Evolutionary conservation across 2,888 invertebrate genomes (phyloP).

Genomic region (Dasysyrphus tricinctus): DNA sequence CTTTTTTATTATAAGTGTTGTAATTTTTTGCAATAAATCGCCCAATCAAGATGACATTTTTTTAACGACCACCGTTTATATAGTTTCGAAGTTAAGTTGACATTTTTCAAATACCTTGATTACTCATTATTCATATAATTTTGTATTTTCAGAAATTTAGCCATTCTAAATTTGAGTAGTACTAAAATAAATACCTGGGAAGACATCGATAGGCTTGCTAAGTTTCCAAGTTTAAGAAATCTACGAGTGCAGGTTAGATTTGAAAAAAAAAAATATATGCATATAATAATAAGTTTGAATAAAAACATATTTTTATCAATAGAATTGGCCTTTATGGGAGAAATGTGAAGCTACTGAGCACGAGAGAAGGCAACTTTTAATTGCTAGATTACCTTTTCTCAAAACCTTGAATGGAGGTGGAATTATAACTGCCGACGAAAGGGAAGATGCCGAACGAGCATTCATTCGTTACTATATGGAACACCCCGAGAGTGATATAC

Average conservation of each 20-base stretch:
- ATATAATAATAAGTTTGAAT: background rate
- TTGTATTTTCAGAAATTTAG: constrained; percentile 84
- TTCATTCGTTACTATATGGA: constrained; percentile 97
- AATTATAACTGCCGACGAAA: constrained; percentile 91
- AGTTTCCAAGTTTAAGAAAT: constrained; percentile 92
- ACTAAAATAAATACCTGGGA: constrained; percentile 93
- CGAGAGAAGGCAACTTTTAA: constrained; percentile 92
- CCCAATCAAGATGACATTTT: too few relatives aligned
- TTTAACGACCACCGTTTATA: too few relatives aligned
- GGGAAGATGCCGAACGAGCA: constrained; percentile 96
- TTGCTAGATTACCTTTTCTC: constrained; percentile 94
- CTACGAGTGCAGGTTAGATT: constrained; percentile 89
- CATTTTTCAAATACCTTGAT: too few relatives aligned
- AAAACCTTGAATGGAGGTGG: constrained; percentile 95
- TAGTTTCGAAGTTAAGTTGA: background rate
- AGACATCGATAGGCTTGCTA: constrained; percentile 93
- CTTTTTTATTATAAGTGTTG: too few relatives aligned
- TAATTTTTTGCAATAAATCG: too few relatives aligned
- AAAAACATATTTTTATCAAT: constrained; percentile 48
- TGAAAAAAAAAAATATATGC: constrained; percentile 2
- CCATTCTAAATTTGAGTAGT: constrained; percentile 93
- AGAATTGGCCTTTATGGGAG: constrained; percentile 89
- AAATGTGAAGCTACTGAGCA: constrained; percentile 93
- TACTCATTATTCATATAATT: background rate
- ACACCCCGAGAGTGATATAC: constrained; percentile 91